Evolutionary conservation across 2,113 vertebrate species (phyloP).

Genomic region (Balaeniceps rex): DNA sequence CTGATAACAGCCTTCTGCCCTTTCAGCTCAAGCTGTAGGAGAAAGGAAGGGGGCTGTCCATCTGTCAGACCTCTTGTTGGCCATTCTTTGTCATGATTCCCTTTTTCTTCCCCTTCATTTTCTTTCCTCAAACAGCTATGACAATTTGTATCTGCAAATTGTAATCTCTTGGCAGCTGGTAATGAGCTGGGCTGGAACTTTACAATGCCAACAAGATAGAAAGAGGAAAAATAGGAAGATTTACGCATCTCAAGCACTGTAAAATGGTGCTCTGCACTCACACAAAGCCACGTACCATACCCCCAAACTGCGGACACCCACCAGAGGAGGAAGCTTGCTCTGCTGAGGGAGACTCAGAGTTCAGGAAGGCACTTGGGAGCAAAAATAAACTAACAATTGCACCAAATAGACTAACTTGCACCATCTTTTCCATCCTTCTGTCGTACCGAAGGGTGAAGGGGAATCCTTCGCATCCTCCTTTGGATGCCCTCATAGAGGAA

Average conservation of each 20-base stretch:
- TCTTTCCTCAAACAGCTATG: background rate
- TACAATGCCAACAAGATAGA: background rate
- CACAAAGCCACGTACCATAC: background rate
- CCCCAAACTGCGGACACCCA: background rate
- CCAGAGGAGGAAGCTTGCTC: background rate
- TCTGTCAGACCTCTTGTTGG: background rate
- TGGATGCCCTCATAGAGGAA: accelerated
- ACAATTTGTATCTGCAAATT: background rate
- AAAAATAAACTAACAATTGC: background rate
- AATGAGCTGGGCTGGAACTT: background rate
- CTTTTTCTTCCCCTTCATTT: background rate
- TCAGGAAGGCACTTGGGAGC: background rate
- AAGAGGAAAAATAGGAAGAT: background rate
- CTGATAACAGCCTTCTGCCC: background rate
- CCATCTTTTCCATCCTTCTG: background rate
- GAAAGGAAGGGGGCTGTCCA: background rate
- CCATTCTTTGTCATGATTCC: background rate
- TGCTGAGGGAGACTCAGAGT: background rate
- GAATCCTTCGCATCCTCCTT: background rate
- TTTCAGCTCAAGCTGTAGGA: background rate
- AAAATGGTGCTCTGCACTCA: background rate
- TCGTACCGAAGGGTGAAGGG: background rate
- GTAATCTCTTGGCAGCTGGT: background rate
- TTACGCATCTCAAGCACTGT: accelerated
- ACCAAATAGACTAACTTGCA: background rate